phyloP scores from a whole-genome alignment of 2,113 vertebrate species.

The Rallus limicola region DNA sequence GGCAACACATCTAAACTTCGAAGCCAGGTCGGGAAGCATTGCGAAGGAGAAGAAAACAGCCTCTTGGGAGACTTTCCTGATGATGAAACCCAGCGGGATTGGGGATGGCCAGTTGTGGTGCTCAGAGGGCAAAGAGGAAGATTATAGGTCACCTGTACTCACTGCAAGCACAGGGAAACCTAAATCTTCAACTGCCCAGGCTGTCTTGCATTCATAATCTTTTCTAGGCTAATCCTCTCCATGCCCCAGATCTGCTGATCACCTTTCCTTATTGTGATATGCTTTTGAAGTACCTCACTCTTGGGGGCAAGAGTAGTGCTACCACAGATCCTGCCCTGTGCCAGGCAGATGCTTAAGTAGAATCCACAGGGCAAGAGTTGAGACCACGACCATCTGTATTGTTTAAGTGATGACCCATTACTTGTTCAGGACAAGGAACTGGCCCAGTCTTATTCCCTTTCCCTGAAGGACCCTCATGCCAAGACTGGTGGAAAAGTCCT shows the following conservation, averaged over 20 bases:
- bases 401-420: neutral
- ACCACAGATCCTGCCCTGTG: neutral
- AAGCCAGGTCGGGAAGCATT: neutral
- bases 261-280: neutral
- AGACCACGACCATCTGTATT: neutral
- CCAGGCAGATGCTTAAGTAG: neutral
- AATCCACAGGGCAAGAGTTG: neutral
- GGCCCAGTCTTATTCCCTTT: neutral
- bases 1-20: neutral
- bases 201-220: neutral
- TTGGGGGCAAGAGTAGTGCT: rapidly evolving
- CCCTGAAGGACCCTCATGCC: neutral
- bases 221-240: neutral
- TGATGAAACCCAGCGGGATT: neutral
- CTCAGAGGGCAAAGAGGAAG: neutral
- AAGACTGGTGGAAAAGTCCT: neutral
- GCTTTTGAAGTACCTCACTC: neutral
- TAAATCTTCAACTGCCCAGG: rapidly evolving
- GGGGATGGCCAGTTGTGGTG: rapidly evolving
- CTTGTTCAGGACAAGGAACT: neutral
- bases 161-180: neutral
- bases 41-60: neutral
- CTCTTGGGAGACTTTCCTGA: neutral
- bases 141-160: neutral
- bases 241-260: neutral